Evolutionary conservation across 2,797 vertebrate species (phyloP).

Genomic region (Eutrigla gurnardus): DNA sequence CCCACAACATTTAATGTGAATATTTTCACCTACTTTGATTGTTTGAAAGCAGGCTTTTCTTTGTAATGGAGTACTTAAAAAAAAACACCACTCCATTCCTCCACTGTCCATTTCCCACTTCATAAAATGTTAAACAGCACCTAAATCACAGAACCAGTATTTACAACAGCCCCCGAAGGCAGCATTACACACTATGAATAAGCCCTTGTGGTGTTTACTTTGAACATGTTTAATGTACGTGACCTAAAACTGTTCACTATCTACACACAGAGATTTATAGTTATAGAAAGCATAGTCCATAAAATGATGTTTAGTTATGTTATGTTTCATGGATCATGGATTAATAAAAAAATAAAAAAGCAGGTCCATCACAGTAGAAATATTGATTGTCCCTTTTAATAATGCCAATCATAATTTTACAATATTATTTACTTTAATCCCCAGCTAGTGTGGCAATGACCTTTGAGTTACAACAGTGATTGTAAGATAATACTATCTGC

Average conservation of each 20-base stretch:
- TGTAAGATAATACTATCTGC: constrained; percentile 38
- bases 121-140: too few relatives aligned
- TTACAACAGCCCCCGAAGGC: constrained; percentile 8
- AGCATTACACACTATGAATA: constrained; percentile 1
- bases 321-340: too few relatives aligned
- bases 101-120: not conserved
- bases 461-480: constrained; percentile 53
- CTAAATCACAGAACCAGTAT: not conserved
- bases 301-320: too few relatives aligned
- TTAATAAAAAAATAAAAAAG: not conserved
- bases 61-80: not conserved
- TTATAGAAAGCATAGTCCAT: too few relatives aligned
- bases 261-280: not conserved
- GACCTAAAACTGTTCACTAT: not conserved
- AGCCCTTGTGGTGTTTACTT: not conserved
- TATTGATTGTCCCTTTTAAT: not conserved
- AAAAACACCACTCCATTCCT: not conserved
- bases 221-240: not conserved
- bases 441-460: not conserved
- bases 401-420: not conserved
- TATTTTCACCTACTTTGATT: too few relatives aligned
- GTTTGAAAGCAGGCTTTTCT: not conserved
- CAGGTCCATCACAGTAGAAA: not conserved
- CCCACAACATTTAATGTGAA: too few relatives aligned
- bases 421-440: not conserved